Percentiles rank a stretch among this genome's conserved stretches.
Conservation (phyloP, 2,888 invertebrate genomes). For the Hyppa rectilinea region DNA sequence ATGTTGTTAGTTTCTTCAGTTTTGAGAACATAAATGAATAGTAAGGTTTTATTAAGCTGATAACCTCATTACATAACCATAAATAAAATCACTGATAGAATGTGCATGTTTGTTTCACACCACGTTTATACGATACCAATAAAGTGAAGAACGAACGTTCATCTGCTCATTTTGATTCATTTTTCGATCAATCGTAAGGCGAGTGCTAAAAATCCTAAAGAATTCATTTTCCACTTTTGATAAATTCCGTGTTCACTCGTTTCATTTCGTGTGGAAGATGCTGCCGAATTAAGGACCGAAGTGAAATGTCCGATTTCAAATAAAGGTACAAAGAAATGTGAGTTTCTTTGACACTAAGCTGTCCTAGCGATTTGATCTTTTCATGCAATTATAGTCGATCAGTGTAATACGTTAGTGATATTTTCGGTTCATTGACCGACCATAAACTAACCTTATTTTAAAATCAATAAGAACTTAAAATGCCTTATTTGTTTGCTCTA, state of each 20-base stretch:
- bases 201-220: background rate
- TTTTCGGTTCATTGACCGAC: conserved; percentile 19
- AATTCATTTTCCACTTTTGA: background rate
- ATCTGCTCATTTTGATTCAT: background rate
- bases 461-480: conserved; percentile 21
- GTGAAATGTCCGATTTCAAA: background rate
- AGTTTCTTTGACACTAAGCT: conserved; percentile 1
- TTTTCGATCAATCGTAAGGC: background rate
- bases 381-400: background rate
- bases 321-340: background rate
- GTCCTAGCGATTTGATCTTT: conserved; percentile 8
- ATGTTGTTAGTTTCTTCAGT: background rate
- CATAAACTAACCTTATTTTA: conserved; percentile 2
- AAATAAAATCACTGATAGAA: background rate
- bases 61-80: background rate
- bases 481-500: background rate
- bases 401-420: conserved; percentile 15
- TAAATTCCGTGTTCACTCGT: background rate
- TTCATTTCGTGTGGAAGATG: background rate
- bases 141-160: background rate
- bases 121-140: background rate
- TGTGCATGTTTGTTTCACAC: background rate
- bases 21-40: background rate
- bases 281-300: background rate
- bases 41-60: background rate